phyloP scores from a whole-genome alignment of 2,888 invertebrate genomes.

The Creontiades dilutus region DNA sequence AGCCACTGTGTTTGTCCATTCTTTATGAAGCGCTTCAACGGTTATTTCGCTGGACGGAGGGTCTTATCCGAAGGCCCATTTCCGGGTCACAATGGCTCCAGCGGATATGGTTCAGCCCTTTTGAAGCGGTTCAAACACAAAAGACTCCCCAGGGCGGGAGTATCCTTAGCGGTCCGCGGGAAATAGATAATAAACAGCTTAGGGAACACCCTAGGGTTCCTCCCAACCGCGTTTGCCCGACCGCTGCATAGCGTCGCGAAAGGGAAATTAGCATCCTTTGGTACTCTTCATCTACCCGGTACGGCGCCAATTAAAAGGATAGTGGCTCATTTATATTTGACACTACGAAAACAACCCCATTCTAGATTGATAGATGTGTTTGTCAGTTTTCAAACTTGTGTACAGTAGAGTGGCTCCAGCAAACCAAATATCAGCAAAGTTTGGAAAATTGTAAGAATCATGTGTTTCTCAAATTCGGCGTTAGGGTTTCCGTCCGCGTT shows the following conservation, averaged over 20 bases:
- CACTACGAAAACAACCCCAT: too few species aligned
- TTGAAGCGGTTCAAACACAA: conserved; percentile 38
- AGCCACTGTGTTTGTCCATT: too few species aligned
- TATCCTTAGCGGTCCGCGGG: conserved; percentile 9
- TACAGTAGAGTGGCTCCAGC: too few species aligned
- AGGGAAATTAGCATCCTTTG: neutral
- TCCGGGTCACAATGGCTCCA: neutral
- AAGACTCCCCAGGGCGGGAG: conserved; percentile 41
- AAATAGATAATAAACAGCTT: conserved; percentile 56
- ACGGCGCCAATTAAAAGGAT: too few species aligned
- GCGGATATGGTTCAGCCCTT: neutral
- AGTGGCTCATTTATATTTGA: too few species aligned
- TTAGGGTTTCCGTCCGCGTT: too few species aligned
- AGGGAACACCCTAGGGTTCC: neutral
- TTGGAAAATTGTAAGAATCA: too few species aligned
- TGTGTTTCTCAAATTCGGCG: too few species aligned
- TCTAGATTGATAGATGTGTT: too few species aligned
- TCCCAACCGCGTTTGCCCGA: too few species aligned
- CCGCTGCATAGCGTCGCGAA: neutral
- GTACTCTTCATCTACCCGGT: neutral
- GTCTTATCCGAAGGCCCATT: neutral
- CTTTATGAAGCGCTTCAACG: neutral
- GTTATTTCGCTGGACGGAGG: neutral
- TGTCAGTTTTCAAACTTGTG: too few species aligned
- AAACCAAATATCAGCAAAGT: too few species aligned